Conservation (phyloP, 1,140 invertebrate genomes). For the Macrobrachium rosenbergii region DNA sequence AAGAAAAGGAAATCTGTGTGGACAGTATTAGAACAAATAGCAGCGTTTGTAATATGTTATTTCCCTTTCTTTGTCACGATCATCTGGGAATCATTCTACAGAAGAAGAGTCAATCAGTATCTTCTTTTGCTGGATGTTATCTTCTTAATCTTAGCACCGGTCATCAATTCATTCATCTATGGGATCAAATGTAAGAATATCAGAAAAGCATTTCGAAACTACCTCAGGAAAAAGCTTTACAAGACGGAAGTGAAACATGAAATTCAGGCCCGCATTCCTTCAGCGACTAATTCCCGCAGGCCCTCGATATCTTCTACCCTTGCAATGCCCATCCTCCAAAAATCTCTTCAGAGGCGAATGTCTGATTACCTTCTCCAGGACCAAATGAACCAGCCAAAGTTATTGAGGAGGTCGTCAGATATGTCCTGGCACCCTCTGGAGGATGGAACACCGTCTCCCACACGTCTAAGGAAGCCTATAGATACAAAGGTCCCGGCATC, state of each 20-base stretch:
- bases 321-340: slow-evolving; percentile 58
- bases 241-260: slow-evolving; percentile 83
- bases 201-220: slow-evolving; percentile 81
- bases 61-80: slow-evolving; percentile 75
- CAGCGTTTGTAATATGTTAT: slow-evolving; percentile 64
- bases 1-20: slow-evolving; percentile 66
- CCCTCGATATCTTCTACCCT: slow-evolving; percentile 63
- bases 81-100: slow-evolving; percentile 75
- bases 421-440: slow-evolving; percentile 65
- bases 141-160: slow-evolving; percentile 79
- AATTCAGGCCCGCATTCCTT: slow-evolving; percentile 77
- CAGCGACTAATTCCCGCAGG: slow-evolving; percentile 62
- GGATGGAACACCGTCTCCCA: slow-evolving; percentile 61
- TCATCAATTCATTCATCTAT: slow-evolving; percentile 77
- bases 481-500: slow-evolving; percentile 32
- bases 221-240: slow-evolving; percentile 84
- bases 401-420: slow-evolving; percentile 63
- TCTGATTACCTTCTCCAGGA: slow-evolving; percentile 64
- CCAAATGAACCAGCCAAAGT: slow-evolving; percentile 35
- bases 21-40: slow-evolving; percentile 67
- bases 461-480: slow-evolving; percentile 55
- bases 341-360: slow-evolving; percentile 65
- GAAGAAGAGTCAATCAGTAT: slow-evolving; percentile 70
- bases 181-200: slow-evolving; percentile 80
- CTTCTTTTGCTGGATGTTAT: slow-evolving; percentile 75